Evolutionary conservation across 1,140 invertebrate species (phyloP).

Genomic region (Musca vetustissima): DNA sequence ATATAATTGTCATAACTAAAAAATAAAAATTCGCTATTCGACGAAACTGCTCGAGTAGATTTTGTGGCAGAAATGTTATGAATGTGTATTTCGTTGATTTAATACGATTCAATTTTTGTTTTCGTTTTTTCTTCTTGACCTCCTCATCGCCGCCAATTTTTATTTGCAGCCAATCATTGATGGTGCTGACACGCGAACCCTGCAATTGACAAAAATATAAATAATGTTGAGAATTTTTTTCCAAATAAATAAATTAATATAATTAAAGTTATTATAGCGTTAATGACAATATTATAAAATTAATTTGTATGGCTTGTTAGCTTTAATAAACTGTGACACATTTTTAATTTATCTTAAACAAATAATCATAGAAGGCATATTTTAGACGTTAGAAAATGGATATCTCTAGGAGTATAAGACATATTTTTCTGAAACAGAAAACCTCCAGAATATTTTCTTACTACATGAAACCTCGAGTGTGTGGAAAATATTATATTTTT

Average conservation of each 20-base stretch:
- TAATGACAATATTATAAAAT: too few relatives aligned
- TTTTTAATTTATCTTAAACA: too few relatives aligned
- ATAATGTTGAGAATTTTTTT: too few relatives aligned
- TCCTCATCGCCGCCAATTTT: constrained; percentile 60
- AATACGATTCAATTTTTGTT: constrained; percentile 61
- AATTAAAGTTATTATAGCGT: neutral
- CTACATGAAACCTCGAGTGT: too few relatives aligned
- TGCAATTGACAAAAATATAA: constrained; percentile 53
- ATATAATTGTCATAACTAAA: constrained; percentile 70
- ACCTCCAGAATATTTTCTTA: too few relatives aligned
- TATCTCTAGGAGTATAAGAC: too few relatives aligned
- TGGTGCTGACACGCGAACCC: constrained; percentile 62
- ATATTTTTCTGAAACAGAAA: too few relatives aligned
- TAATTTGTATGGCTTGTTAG: too few relatives aligned
- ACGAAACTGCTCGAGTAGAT: constrained; percentile 82
- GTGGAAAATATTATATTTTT: too few relatives aligned
- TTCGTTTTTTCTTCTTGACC: constrained; percentile 54
- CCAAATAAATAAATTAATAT: constrained; percentile 8
- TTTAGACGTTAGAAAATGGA: too few relatives aligned
- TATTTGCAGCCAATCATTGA: constrained; percentile 61
- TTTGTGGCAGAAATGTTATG: constrained; percentile 81
- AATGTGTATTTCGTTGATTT: constrained; percentile 75
- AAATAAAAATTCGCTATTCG: constrained; percentile 87
- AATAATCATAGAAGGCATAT: too few relatives aligned
- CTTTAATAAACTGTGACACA: too few relatives aligned